phyloP scores from a whole-genome alignment of 2,888 invertebrate genomes.

The Phorcus lineatus region DNA sequence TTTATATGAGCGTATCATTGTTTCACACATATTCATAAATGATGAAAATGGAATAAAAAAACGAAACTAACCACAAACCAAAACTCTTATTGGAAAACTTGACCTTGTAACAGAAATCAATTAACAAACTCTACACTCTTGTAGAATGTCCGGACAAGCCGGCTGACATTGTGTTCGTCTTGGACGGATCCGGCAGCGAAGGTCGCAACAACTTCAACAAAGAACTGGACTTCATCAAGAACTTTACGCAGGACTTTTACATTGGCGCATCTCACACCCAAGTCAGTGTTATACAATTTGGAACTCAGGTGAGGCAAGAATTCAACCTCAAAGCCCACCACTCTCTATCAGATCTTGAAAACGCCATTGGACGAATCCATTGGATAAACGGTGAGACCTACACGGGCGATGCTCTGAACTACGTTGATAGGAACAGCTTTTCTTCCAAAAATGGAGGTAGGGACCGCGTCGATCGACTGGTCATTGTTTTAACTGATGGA shows the following conservation, averaged over 20 bases:
- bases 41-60: no score
- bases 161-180: conserved; percentile 24
- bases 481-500: conserved; percentile 53
- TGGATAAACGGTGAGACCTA: conserved; percentile 49
- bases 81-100: no score
- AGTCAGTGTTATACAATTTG: conserved; percentile 50
- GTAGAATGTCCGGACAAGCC: neutral
- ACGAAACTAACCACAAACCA: no score
- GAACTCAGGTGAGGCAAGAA: conserved; percentile 38
- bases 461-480: conserved; percentile 41
- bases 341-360: conserved; percentile 36
- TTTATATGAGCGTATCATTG: no score
- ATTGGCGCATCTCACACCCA: conserved; percentile 41
- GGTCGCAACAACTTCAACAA: conserved; percentile 45
- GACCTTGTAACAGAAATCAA: no score
- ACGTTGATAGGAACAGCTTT: conserved; percentile 45
- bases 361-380: conserved; percentile 43
- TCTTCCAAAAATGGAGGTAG: conserved; percentile 46
- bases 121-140: neutral
- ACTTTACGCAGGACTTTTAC: conserved; percentile 37
- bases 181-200: conserved; percentile 50
- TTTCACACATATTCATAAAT: no score
- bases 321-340: conserved; percentile 49
- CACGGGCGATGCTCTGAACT: conserved; percentile 47
- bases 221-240: conserved; percentile 39